A percentile compares a stretch with the other conserved stretches of the same genome.
phyloP scores from a whole-genome alignment of 2,113 vertebrate species.

The Atherinomorus stipes region DNA sequence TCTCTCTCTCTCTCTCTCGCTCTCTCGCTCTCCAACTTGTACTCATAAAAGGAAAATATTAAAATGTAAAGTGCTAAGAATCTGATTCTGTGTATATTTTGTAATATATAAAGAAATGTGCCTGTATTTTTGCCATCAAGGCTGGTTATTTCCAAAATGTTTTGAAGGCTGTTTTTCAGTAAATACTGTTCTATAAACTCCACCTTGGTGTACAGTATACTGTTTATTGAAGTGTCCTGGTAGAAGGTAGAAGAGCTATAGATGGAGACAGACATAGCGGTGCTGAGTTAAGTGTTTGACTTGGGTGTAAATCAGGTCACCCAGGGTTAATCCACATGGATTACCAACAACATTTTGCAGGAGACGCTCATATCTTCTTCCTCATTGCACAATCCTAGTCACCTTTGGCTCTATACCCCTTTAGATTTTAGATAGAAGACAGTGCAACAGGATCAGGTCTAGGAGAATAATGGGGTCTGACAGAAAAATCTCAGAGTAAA shows the following conservation, averaged over 20 bases:
- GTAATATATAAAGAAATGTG: too few relatives aligned
- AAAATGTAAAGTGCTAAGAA: neutral
- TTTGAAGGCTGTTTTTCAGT: neutral
- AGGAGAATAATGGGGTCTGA: conserved; percentile 72
- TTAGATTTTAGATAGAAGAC: conserved; percentile 53
- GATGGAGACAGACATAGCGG: conserved; percentile 41
- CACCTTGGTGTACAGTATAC: neutral
- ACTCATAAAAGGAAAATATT: neutral
- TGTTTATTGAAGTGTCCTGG: neutral
- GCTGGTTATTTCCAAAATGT: too few relatives aligned
- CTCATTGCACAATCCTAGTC: conserved; percentile 24
- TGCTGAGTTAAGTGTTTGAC: conserved; percentile 50
- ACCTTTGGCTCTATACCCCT: conserved; percentile 31
- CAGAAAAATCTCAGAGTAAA: conserved; percentile 75
- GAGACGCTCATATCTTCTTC: conserved; percentile 64
- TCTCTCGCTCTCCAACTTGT: neutral
- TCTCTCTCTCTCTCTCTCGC: too few relatives aligned
- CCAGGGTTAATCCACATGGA: conserved; percentile 77
- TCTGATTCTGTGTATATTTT: neutral
- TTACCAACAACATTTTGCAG: conserved; percentile 81
- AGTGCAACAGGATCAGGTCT: conserved; percentile 56
- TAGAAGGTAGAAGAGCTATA: conserved; percentile 25
- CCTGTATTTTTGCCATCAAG: neutral
- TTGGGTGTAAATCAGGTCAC: conserved; percentile 78
- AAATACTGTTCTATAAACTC: neutral